These are phyloP conservation scores for Porites australiensis DNA, from an alignment of 64 coral and sea anemone genomes.

Conservation along the genomic window DNA sequence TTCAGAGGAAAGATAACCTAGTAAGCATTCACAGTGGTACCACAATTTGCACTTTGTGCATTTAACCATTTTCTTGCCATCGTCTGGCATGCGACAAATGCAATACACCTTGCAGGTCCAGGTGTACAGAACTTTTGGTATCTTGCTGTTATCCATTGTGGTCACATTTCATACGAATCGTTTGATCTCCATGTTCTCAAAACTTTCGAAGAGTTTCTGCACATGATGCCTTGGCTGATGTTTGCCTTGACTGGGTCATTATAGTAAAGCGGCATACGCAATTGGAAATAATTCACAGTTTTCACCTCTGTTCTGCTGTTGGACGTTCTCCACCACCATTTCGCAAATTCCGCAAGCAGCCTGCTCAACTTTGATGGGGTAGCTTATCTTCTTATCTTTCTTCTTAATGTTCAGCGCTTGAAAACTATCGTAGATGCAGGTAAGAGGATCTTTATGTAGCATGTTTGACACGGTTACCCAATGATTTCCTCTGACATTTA, in stretches of 20 bases:
- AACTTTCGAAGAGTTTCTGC: slow-evolving; percentile 6
- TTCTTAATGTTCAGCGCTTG: slow-evolving; percentile 1
- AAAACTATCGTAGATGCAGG: slow-evolving; percentile 57
- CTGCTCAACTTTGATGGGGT: slow-evolving; percentile 59
- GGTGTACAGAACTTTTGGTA: slow-evolving; percentile 12
- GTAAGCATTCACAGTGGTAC: too few relatives aligned
- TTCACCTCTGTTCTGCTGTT: slow-evolving; percentile 57
- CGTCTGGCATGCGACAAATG: slow-evolving; percentile 57
- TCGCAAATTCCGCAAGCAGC: slow-evolving; percentile 43
- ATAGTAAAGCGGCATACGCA: slow-evolving; percentile 43
- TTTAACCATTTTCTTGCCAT: slow-evolving; percentile 42
- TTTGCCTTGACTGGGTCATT: not conserved
- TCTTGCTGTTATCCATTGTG: not conserved
- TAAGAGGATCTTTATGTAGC: not conserved
- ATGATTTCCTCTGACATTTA: slow-evolving; percentile 37
- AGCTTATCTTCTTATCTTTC: slow-evolving; percentile 23
- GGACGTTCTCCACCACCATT: slow-evolving; percentile 37
- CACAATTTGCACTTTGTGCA: not conserved
- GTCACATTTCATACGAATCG: not conserved
- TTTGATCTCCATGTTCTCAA: slow-evolving; percentile 41
- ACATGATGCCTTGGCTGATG: slow-evolving; percentile 48
- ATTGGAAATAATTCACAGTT: slow-evolving; percentile 75
- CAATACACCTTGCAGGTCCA: slow-evolving; percentile 40
- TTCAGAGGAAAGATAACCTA: too few relatives aligned
- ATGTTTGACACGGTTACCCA: slow-evolving; percentile 70